Conservation (phyloP, 2,888 invertebrate species). For the Choristoneura rosaceana region DNA sequence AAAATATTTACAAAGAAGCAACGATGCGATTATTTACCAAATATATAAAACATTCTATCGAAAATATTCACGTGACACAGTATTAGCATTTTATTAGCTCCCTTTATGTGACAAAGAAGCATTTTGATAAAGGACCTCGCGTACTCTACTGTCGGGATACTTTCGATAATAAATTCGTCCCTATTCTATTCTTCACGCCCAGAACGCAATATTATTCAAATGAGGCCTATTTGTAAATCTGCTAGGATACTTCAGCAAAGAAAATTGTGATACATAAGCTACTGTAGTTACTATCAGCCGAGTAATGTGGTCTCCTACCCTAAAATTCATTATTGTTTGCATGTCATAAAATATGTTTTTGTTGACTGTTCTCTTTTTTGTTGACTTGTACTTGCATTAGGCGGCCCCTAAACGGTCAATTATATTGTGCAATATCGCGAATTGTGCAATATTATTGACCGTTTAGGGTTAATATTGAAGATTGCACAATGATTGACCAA, state of each 20-base stretch:
- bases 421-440: no score
- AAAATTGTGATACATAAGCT: not conserved
- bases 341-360: no score
- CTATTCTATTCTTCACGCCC: conserved; percentile 26
- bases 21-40: not conserved
- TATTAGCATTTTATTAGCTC: conserved; percentile 39
- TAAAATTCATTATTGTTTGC: no score
- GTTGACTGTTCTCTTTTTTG: no score
- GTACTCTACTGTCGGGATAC: conserved; percentile 26
- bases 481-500: no score
- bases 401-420: no score
- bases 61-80: conserved; percentile 17
- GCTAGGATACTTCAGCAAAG: conserved; percentile 15
- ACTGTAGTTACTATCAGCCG: not conserved
- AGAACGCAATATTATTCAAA: conserved; percentile 43
- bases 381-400: no score
- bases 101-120: conserved; percentile 19
- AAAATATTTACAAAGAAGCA: not conserved
- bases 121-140: conserved; percentile 31
- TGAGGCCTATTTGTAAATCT: conserved; percentile 39
- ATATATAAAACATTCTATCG: not conserved
- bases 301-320: no score
- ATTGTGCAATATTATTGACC: no score
- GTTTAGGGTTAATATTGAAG: no score
- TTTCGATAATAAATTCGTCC: conserved; percentile 37